phyloP scores from a whole-genome alignment of 30 jellyfish, hydroid and myxozoan genomes.

The Mastigias papua region DNA sequence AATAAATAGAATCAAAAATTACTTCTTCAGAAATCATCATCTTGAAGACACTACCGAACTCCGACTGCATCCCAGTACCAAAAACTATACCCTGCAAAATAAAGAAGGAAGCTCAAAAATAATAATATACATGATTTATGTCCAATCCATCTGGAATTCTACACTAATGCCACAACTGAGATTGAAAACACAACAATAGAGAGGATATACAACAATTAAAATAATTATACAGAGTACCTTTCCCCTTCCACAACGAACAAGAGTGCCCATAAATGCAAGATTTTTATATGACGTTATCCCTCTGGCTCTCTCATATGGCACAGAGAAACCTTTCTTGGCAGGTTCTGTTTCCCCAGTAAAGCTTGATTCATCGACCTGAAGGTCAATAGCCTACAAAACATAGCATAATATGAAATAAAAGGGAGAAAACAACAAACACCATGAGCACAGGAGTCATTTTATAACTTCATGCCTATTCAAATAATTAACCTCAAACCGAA shows the following conservation, averaged over 20 bases:
- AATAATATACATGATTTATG: too few species aligned
- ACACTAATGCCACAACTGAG: too few species aligned
- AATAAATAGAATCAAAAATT: too few species aligned
- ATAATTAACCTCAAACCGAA: too few species aligned
- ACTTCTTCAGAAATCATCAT: conserved; percentile 97
- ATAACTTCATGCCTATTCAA: too few species aligned
- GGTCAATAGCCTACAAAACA: conserved; percentile 65
- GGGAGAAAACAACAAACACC: background rate
- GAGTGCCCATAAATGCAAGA: conserved; percentile 91
- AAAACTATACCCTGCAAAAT: conserved; percentile 92
- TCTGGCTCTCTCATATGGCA: conserved; percentile 18
- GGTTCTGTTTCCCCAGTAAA: conserved; percentile 98
- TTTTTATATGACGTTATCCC: conserved; percentile 68
- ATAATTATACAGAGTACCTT: too few species aligned
- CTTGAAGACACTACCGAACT: conserved; percentile 84
- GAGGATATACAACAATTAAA: too few species aligned
- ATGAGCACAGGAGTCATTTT: too few species aligned
- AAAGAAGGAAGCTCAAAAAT: too few species aligned
- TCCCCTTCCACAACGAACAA: conserved; percentile 92
- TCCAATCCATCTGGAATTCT: too few species aligned
- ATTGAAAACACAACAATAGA: too few species aligned
- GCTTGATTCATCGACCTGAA: conserved; percentile 93
- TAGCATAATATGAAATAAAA: background rate
- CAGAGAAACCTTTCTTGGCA: conserved; percentile 56
- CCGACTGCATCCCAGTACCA: conserved; percentile 88